Base-by-base conservation (phyloP, 2,113 vertebrate genomes). In the Xiphorhynchus elegans region DNA sequence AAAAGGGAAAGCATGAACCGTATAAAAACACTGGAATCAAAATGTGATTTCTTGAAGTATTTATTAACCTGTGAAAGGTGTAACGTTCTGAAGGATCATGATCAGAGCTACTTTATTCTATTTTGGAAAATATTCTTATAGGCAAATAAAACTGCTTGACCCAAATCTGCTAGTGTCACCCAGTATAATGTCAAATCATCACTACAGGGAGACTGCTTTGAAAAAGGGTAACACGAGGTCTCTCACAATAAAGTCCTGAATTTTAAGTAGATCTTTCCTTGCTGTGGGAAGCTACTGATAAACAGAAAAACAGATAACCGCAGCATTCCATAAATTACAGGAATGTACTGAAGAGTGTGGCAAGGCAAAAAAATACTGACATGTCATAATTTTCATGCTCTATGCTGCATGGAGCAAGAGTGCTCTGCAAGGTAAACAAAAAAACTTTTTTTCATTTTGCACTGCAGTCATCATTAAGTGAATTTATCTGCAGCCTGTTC, bases 341-440 rank as follows among this genome's bases (percentile, higher is more conserved):
- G 59, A 79, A 80, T 25, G 17, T 66, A 96, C 8, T 82, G 74
- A 89, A 81, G 46, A 69, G 52, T 23, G 53, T 50, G 49, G 49
- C 31, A 90, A 66, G 64, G 67, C 53, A 87, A 84, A 89, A 89
- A 88, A 91, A 72, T 81, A 89, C 67, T 86, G 90, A 92, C 42
- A 66, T 53, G 63, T 72, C 28, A 7, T 84, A 68, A 91, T 93
- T 90, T 91, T 95, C 58, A 79, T 66, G 50, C 44, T 76, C 31
- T 58, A 75, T 37, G n/a, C 87, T 66, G 46, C 29, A 84, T 13
- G 44, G 18, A 87, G 44, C 66, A 94, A 93, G 17, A 31, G 13
- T 56, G 56, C 35, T 91, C 35, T 93, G 78, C 81, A 96, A 95
- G 39, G 69, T 87, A 92, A 94, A 96, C 74, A 92, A 82, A 89